These are phyloP conservation scores for Formicarius rufipectus DNA, from an alignment of 2,113 vertebrate genomes.

Conservation along the genomic window DNA sequence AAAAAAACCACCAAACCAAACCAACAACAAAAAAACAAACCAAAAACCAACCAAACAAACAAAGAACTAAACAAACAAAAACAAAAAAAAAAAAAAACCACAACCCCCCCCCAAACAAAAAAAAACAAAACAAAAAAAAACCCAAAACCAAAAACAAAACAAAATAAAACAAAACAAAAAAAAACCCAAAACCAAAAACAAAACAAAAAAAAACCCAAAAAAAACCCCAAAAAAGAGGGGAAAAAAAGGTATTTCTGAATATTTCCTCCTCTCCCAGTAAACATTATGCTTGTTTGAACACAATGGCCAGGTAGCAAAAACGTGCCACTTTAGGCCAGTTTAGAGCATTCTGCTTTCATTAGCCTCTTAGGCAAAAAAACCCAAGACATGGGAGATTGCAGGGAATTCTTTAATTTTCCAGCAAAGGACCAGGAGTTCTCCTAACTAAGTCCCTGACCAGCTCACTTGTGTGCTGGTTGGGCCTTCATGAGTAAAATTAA, in stretches of 20 bases:
- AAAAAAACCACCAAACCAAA: too few relatives aligned
- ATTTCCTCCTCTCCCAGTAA: not conserved
- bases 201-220: too few relatives aligned
- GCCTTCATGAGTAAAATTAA: not conserved
- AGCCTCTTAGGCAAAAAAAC: not conserved
- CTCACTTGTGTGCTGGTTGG: not conserved
- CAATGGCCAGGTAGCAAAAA: not conserved
- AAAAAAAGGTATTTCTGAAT: not conserved
- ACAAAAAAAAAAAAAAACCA: too few relatives aligned
- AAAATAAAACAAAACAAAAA: too few relatives aligned
- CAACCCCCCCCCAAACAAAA: too few relatives aligned
- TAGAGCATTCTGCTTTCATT: not conserved
- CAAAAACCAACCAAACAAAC: too few relatives aligned
- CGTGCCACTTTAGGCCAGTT: not conserved
- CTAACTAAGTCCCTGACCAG: not conserved
- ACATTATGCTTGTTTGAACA: not conserved
- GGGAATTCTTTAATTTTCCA: not conserved
- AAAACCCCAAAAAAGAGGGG: not conserved
- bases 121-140: too few relatives aligned
- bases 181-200: too few relatives aligned
- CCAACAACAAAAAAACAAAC: too few relatives aligned
- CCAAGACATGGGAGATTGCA: not conserved
- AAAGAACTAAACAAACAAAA: too few relatives aligned
- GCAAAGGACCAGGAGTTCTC: not conserved
- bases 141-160: too few relatives aligned